Base-by-base conservation (phyloP, 2,888 invertebrate species). In the Pseudococcus longispinus region DNA sequence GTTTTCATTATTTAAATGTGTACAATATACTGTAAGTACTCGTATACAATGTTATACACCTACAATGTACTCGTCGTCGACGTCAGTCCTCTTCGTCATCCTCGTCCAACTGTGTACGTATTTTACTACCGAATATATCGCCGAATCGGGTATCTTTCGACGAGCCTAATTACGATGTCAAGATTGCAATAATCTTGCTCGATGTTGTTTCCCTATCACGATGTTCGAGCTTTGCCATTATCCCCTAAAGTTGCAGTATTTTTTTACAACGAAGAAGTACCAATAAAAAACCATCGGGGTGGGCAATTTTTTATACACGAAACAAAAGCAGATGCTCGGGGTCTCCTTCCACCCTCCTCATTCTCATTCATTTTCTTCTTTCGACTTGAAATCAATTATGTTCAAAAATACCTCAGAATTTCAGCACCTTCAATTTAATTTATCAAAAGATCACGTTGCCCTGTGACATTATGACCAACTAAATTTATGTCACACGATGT, bases 1-100 rank as follows among this genome's bases (percentile, higher is more conserved):
- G 70, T 60, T 70, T 70, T 70, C 70, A 70, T 70, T 70, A 70
- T 70, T 70, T 70, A 70, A 70, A 70, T 70, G 26, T 29, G 18
- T 70, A 29, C 29, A n/a, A n/a, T 51, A 51, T 51, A 46, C 44
- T 46, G 15, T 11, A 46, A 46, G 44, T 20, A n/a, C n/a, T n/a
- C n/a, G n/a, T n/a, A 55, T 23, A 60, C 60, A 60, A 20, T 60
- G 60, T n/a, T 55, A 11, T 60, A 60, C 60, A 60, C 60, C 20
- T 60, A 60, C 60, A 9, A 46, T 46, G 15, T 46, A 46, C 44
- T 46, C 13, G 44, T 46, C 44, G 0, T 37, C 8, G 37, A n/a
- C n/a, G n/a, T n/a, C n/a, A n/a, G 37, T 4, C 37, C 8, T 46
- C 46, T 2, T 46, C 46, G 2, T 55, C n/a, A 8, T 55, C 55